Percentiles rank a stretch among this genome's conserved stretches.
Conservation (phyloP, 2,797 vertebrate species). For the Cynodonichthys magdalenae region DNA sequence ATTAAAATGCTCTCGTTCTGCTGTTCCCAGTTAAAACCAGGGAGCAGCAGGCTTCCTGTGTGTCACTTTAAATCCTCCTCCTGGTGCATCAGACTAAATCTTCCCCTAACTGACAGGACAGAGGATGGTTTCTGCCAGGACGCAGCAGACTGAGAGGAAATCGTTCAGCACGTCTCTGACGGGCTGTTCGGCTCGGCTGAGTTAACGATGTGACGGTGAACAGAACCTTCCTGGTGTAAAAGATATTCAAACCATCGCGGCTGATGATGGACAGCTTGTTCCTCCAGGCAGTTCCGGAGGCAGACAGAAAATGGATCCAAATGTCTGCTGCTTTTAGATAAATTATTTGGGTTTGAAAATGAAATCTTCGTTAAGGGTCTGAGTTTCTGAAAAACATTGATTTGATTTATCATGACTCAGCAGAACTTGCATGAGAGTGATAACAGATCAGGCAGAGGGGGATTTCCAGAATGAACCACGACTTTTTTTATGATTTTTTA, state of each 20-base stretch:
- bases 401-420: too few species aligned
- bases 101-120: slow-evolving; percentile 59
- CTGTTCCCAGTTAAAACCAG: slow-evolving; percentile 37
- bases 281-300: background rate
- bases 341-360: too few species aligned
- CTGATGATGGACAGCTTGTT: background rate
- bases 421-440: too few species aligned
- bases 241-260: background rate
- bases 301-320: background rate
- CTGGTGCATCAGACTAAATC: slow-evolving; percentile 41
- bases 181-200: background rate
- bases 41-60: slow-evolving; percentile 53
- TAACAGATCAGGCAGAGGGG: too few species aligned
- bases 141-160: slow-evolving; percentile 10
- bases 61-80: too few species aligned
- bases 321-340: background rate
- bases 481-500: too few species aligned
- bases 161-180: too few species aligned
- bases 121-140: slow-evolving; percentile 41
- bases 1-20: too few species aligned
- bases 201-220: slow-evolving; percentile 10
- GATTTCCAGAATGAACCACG: too few species aligned
- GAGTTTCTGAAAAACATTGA: too few species aligned
- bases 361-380: too few species aligned
- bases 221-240: background rate